A percentile compares a stretch with the other conserved stretches of the same genome.
Evolutionary conservation across 2,888 invertebrate genomes (phyloP).

Genomic region (Nymphalis polychloros): DNA sequence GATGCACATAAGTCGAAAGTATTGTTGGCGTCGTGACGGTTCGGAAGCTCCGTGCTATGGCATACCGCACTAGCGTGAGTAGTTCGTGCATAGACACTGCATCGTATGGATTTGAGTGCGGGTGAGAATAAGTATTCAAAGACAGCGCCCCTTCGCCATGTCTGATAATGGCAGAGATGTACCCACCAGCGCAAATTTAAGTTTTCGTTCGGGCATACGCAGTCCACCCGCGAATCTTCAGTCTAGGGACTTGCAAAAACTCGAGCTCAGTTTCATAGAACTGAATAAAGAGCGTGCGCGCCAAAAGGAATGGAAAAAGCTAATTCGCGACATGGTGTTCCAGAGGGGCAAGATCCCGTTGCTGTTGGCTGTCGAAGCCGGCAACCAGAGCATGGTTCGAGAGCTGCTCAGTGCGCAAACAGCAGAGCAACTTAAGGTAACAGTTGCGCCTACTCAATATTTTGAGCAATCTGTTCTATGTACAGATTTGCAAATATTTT

Average conservation of each 20-base stretch:
- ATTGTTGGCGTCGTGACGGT: slow-evolving; percentile 68
- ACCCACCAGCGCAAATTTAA: slow-evolving; percentile 61
- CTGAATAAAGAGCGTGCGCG: slow-evolving; percentile 78
- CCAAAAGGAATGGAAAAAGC: slow-evolving; percentile 80
- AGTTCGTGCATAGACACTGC: slow-evolving; percentile 58
- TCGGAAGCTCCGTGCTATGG: slow-evolving; percentile 68
- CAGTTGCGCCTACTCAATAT: slow-evolving; percentile 26
- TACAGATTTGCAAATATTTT: not conserved
- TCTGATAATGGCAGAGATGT: slow-evolving; percentile 51
- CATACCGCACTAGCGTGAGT: slow-evolving; percentile 64
- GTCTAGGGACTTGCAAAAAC: slow-evolving; percentile 70
- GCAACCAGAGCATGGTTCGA: slow-evolving; percentile 96
- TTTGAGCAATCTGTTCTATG: not conserved
- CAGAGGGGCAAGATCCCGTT: slow-evolving; percentile 97
- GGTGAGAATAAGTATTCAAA: slow-evolving; percentile 40
- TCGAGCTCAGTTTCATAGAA: slow-evolving; percentile 77
- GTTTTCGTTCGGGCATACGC: slow-evolving; percentile 54
- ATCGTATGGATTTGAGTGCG: slow-evolving; percentile 56
- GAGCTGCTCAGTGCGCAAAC: slow-evolving; percentile 94
- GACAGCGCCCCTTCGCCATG: slow-evolving; percentile 33
- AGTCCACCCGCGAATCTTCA: slow-evolving; percentile 63
- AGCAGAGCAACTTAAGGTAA: slow-evolving; percentile 91
- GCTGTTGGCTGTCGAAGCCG: slow-evolving; percentile 95
- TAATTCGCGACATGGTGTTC: slow-evolving; percentile 82
- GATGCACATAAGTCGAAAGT: slow-evolving; percentile 68